phyloP scores from a whole-genome alignment of 2,888 invertebrate genomes.

The Amiota communis region DNA sequence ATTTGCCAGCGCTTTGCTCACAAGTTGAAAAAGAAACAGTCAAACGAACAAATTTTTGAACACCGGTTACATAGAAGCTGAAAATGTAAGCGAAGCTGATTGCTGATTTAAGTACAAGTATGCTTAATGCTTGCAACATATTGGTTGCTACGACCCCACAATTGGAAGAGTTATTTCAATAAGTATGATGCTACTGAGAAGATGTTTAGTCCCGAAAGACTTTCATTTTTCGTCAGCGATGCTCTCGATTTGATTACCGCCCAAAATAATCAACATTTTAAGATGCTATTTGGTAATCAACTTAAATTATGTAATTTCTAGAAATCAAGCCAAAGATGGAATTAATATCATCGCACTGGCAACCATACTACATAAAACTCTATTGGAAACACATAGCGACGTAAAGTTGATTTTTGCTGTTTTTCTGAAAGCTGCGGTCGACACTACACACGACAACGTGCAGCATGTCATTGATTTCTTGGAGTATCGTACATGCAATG shows the following conservation, averaged over 20 bases:
- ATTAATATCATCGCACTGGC: constrained; percentile 76
- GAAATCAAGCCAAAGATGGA: constrained; percentile 16
- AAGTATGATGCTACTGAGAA: no score
- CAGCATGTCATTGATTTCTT: constrained; percentile 74
- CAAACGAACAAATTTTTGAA: constrained; percentile 68
- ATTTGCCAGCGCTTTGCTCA: constrained; percentile 78
- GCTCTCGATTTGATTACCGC: constrained; percentile 78
- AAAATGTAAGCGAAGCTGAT: constrained; percentile 74
- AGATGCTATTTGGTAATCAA: constrained; percentile 39
- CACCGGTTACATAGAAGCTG: constrained; percentile 78
- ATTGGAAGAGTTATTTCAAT: no score
- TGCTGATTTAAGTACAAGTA: no score
- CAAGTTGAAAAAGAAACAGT: neutral
- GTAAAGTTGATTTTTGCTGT: constrained; percentile 82
- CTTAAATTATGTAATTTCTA: constrained; percentile 42
- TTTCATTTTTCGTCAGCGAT: no score
- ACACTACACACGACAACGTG: constrained; percentile 50
- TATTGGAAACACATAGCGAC: constrained; percentile 72
- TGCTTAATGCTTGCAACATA: constrained; percentile 82
- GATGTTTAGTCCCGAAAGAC: no score
- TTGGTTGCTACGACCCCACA: constrained; percentile 83
- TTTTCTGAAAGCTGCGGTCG: constrained; percentile 82
- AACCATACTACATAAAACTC: constrained; percentile 74
- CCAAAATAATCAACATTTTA: constrained; percentile 46
- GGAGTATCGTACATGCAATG: constrained; percentile 71